These are phyloP conservation scores for Coendou prehensilis DNA, from an alignment of 2,797 vertebrate genomes.

Conservation along the genomic window DNA sequence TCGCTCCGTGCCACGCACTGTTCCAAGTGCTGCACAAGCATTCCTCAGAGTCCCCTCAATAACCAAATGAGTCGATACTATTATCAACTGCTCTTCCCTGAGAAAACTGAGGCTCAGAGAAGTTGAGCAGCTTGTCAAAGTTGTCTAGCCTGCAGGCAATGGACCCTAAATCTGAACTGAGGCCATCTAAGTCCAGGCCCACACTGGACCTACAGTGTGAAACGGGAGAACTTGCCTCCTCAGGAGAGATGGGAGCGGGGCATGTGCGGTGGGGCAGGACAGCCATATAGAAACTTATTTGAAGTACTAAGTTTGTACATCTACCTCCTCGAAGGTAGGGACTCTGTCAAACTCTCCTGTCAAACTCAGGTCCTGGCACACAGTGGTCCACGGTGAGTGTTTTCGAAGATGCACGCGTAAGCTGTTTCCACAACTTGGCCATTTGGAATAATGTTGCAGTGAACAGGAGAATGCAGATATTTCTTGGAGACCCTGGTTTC, in stretches of 20 bases:
- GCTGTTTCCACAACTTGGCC: background rate
- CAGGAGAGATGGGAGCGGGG: background rate
- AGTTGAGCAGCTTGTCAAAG: background rate
- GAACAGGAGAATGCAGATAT: background rate
- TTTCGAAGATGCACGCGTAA: background rate
- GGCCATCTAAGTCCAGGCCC: background rate
- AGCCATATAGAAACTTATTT: background rate
- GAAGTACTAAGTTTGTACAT: background rate
- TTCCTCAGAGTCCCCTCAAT: background rate
- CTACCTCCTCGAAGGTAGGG: background rate
- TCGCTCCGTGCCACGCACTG: background rate
- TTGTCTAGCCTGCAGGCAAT: background rate
- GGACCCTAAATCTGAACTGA: background rate
- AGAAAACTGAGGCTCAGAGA: constrained; percentile 9
- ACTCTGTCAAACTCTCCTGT: background rate
- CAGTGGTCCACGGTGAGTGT: background rate
- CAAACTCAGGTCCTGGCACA: background rate
- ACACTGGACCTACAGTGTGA: background rate
- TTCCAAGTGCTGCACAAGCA: background rate
- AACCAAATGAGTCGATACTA: background rate
- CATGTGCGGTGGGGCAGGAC: background rate
- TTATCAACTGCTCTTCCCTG: background rate
- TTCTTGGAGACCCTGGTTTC: background rate
- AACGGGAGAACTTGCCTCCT: background rate
- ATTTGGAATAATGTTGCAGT: background rate